Conservation (phyloP, 2,797 vertebrate genomes). For the Diglossa cyanea region DNA sequence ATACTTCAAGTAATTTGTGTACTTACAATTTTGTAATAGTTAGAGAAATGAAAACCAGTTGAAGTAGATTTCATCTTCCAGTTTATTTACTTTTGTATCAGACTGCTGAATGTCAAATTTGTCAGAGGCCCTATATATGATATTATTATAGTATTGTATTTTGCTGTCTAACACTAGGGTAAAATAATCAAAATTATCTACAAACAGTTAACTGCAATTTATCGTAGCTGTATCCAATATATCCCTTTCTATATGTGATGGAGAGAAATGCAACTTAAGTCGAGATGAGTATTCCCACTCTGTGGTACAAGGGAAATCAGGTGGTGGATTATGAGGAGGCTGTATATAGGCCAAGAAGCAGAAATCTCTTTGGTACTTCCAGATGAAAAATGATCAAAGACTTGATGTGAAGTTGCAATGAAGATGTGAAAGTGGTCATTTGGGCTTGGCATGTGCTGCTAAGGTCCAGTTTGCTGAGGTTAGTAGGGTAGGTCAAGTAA, state of each 20-base stretch:
- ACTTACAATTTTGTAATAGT: neutral
- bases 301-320: neutral
- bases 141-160: neutral
- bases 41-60: neutral
- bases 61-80: neutral
- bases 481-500: conserved; percentile 24
- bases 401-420: neutral
- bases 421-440: conserved; percentile 16
- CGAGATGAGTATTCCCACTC: neutral
- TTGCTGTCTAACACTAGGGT: neutral
- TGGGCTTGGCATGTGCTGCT: conserved; percentile 44
- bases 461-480: neutral
- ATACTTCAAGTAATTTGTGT: neutral
- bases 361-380: neutral
- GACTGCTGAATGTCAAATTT: neutral
- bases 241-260: neutral
- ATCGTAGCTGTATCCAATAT: neutral
- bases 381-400: neutral
- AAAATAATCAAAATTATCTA: neutral
- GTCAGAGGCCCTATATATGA: neutral
- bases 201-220: neutral
- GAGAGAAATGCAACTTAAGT: neutral
- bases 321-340: neutral
- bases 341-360: neutral
- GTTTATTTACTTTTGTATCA: neutral